phyloP scores from a whole-genome alignment of 1,140 invertebrate genomes.

The Holotrichia oblita region DNA sequence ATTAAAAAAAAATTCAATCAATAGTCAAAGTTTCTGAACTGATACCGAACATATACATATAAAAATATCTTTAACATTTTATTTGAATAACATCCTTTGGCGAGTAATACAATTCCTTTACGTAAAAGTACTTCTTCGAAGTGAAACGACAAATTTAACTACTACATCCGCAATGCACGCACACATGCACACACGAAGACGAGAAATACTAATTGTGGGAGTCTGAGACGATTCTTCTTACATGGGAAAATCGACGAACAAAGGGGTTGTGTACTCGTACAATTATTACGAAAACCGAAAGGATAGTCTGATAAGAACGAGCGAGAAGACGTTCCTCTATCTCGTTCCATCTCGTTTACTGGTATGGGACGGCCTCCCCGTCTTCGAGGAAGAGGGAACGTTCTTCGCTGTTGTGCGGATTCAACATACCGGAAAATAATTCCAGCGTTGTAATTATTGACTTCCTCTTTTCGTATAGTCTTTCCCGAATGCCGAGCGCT shows the following conservation, averaged over 20 bases:
- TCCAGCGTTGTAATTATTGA: constrained; percentile 27
- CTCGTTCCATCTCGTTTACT: not conserved
- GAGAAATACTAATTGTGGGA: constrained; percentile 31
- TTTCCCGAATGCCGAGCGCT: constrained; percentile 2
- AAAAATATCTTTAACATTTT: too few relatives aligned
- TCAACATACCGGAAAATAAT: constrained; percentile 36
- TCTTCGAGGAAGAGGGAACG: constrained; percentile 32
- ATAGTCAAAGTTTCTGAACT: too few relatives aligned
- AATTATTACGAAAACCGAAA: constrained; percentile 32
- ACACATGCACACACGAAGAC: not conserved
- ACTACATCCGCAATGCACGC: not conserved
- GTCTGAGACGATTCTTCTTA: constrained; percentile 28
- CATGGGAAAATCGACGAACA: constrained; percentile 26
- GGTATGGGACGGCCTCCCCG: not conserved
- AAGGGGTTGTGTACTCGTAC: constrained; percentile 32
- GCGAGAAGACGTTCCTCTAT: not conserved
- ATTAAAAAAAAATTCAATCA: too few relatives aligned
- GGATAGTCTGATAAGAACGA: not conserved
- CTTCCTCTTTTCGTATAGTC: constrained; percentile 17
- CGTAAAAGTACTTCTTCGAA: not conserved
- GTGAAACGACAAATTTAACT: not conserved
- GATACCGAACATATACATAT: too few relatives aligned
- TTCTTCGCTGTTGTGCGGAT: constrained; percentile 19
- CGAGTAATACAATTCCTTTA: not conserved
- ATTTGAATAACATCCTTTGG: too few relatives aligned